phyloP scores from a whole-genome alignment of 2,797 vertebrate genomes.

The Eremophila alpestris region DNA sequence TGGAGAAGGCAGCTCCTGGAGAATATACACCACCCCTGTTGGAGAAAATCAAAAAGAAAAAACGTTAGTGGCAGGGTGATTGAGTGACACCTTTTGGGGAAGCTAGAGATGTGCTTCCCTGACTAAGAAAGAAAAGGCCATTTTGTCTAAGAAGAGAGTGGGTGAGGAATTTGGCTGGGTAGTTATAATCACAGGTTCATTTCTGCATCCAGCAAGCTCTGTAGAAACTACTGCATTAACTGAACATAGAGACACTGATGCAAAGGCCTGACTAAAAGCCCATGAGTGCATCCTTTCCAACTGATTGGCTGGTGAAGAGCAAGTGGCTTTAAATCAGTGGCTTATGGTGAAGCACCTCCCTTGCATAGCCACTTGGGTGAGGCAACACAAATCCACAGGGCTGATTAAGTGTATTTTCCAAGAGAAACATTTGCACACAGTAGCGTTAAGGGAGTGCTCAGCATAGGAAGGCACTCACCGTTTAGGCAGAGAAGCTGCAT shows the following conservation, averaged over 20 bases:
- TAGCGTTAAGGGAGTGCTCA: not conserved
- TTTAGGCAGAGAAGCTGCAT: conserved; percentile 84
- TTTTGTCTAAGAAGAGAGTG: not conserved
- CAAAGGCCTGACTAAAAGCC: not conserved
- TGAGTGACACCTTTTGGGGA: not conserved
- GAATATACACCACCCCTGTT: conserved; percentile 93
- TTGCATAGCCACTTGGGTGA: not conserved
- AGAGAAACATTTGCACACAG: not conserved
- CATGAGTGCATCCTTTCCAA: not conserved
- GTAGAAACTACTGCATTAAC: not conserved
- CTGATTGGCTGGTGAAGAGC: not conserved
- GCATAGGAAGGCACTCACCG: conserved; percentile 75
- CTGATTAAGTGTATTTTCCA: not conserved
- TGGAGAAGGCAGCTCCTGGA: conserved; percentile 90
- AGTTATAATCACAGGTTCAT: not conserved
- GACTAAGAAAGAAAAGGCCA: not conserved
- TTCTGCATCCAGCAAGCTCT: not conserved
- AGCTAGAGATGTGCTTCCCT: not conserved
- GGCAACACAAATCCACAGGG: not conserved
- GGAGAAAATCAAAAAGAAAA: not conserved
- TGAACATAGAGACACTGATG: not conserved
- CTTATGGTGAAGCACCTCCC: not conserved
- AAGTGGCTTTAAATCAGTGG: not conserved
- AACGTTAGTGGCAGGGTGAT: not conserved
- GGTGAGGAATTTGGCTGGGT: not conserved